Evolutionary conservation across 2,113 vertebrate species (phyloP), one percentile per base, ranked within the genome.

Genomic region (Pseudopodoces humilis): DNA sequence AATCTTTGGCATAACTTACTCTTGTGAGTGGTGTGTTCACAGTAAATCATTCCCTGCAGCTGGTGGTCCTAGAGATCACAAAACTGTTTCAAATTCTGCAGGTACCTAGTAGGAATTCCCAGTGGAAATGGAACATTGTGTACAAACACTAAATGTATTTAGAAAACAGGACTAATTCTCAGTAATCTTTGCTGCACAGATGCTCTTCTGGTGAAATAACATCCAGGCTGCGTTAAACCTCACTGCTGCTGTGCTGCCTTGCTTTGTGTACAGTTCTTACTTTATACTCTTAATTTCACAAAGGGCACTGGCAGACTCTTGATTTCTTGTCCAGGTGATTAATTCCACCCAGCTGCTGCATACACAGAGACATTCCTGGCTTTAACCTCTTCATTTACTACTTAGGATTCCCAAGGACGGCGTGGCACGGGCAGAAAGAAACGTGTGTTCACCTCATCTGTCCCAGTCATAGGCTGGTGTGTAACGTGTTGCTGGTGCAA

Each of bases 251-350:
- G 22, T 44, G 52, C 75, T 86, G 80, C 13, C 0, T 10, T 55
- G 74, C 53, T 87, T 75, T 72, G 31, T 76, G 3, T 65, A 53
- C n/a, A 37, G 41, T 44, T 60, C 50, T 68, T 53, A 11, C 28
- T 83, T 56, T 39, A 11, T 24, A 15, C 70, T 68, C 58, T 37
- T 59, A 5, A n/a, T 89, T 83, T 65, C 77, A 85, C 86, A 62
- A n/a, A 72, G 67, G 58, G 50, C 62, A 31, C 76, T 78, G 47
- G 56, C 56, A 71, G 47, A 31, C 39, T 70, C 25, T 71, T 89
- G 69, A 35, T 60, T 85, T 89, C 87, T 76, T 87, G 83, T 91
- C 81, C 74, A 70, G 90, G 78, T 90, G 92, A 94, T 93, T 85
- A 79, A 88, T 94, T 72, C 69, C 79, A 52, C 28, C 41, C 58